Base-by-base conservation (phyloP, 2,797 vertebrate species). In the Carduelis carduelis region DNA sequence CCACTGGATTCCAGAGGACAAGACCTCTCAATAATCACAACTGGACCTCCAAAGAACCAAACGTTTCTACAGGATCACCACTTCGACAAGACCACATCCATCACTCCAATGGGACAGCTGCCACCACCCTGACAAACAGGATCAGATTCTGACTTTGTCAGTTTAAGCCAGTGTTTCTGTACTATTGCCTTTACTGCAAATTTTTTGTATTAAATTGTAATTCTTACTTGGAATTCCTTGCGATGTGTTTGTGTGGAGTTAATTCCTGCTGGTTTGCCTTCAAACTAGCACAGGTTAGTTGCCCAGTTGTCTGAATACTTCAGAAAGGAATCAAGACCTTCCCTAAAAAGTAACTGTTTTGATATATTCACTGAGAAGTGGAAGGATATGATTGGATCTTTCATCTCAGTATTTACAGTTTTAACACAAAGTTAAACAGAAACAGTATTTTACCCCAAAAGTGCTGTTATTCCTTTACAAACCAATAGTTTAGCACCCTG, bases 81-180 rank as follows among this genome's bases (percentile, higher is more conserved):
- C 22, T 61, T 71, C 0, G 1, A 53, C n/a, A 63, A 39, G 39
- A 39, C 23, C 10, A 63, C 15, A 39, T 39, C 39, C 49, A 37
- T 71, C n/a, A 39, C 23, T 37, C 28, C n/a, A 27, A 3, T 5
- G 14, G 12, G 14, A 53, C 23, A n/a, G 23, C 41, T 55, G 49
- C 5, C 57, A 63, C n/a, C 49, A 71, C 12, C 18, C 28, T 63
- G 15, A 63, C 12, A 34, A 72, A 53, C 12, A 55, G 41, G 15
- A 28, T 20, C 0, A 0, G 20, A 22, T 28, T 55, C 23, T 53
- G 56, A 61, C 22, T n/a, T 32, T 4, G 14, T n/a, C n/a, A 61
- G 27, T 37, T 53, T 18, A 37, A 82, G 18, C 19, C 14, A 37
- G 15, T 28, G 15, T 37, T 53, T 46, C 49, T 71, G 14, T 55